Conservation (phyloP, 2,888 invertebrate genomes). For the Coecobrya sp. region DNA sequence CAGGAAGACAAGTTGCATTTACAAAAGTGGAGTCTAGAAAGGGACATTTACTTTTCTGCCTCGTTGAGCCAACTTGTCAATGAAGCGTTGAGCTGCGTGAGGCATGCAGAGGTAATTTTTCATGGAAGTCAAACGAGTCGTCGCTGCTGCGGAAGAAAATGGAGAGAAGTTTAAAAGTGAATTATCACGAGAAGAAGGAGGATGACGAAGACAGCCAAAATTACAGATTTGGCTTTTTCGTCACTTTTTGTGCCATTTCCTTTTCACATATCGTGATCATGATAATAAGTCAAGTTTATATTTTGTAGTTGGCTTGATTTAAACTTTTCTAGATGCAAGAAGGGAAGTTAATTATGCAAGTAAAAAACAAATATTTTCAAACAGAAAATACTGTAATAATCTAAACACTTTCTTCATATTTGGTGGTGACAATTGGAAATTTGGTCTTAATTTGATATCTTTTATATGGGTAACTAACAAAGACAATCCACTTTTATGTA, state of each 20-base stretch:
- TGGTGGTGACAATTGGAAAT: too few relatives aligned
- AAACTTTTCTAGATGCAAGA: too few relatives aligned
- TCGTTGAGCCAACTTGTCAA: constrained; percentile 80
- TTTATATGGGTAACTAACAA: too few relatives aligned
- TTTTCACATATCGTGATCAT: constrained; percentile 2
- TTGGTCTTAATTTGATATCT: too few relatives aligned
- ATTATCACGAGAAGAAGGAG: constrained; percentile 56
- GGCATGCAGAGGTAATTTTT: constrained; percentile 75
- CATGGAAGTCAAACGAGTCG: constrained; percentile 58
- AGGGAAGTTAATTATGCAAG: too few relatives aligned
- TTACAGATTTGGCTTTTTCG: constrained; percentile 54
- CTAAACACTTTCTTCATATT: too few relatives aligned
- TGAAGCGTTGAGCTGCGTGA: constrained; percentile 79
- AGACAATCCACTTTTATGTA: too few relatives aligned
- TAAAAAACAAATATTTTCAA: too few relatives aligned
- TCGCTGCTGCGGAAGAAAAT: constrained; percentile 43
- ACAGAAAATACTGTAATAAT: too few relatives aligned
- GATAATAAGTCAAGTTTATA: background rate
- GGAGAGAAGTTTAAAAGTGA: constrained; percentile 47
- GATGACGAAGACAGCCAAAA: constrained; percentile 65
- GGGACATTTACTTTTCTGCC: constrained; percentile 78
- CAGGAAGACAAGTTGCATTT: background rate
- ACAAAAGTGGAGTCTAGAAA: constrained; percentile 42
- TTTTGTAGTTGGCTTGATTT: background rate
- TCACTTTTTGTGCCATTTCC: constrained; percentile 30